These are phyloP conservation scores for Phenganax stokvisi DNA, from an alignment of 92 coral and sea anemone species.

Conservation along the genomic window DNA sequence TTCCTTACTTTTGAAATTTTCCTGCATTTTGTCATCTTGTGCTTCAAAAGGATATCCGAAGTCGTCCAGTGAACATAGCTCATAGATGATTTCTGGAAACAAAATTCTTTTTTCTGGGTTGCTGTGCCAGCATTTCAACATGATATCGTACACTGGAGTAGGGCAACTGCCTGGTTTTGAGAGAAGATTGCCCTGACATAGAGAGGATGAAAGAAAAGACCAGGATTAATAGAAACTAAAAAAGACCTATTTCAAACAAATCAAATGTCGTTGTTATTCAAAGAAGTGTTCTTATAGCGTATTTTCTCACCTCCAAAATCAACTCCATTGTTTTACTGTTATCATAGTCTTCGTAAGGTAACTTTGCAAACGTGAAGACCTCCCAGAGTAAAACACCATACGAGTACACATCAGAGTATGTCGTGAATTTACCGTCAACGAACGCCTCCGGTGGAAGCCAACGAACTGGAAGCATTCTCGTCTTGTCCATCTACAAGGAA, in stretches of 20 bases:
- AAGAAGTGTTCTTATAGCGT: not conserved
- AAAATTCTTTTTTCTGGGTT: slow-evolving; percentile 45
- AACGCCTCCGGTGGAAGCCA: slow-evolving; percentile 99
- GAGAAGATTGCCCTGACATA: slow-evolving; percentile 68
- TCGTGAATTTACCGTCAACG: slow-evolving; percentile 81
- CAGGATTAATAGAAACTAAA: not conserved
- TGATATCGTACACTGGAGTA: slow-evolving; percentile 65
- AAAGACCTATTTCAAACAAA: no score
- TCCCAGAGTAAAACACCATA: slow-evolving; percentile 94
- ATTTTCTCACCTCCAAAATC: slow-evolving; percentile 63
- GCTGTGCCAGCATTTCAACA: slow-evolving; percentile 80
- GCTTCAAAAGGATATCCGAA: slow-evolving; percentile 22
- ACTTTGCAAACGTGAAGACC: slow-evolving; percentile 71
- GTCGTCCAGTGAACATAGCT: slow-evolving; percentile 36
- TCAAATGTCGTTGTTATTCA: no score
- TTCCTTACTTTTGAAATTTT: slow-evolving; percentile 23
- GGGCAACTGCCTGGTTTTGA: slow-evolving; percentile 88
- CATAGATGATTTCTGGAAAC: slow-evolving; percentile 28
- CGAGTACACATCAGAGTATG: slow-evolving; percentile 89
- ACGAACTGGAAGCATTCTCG: slow-evolving; percentile 71
- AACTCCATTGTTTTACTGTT: slow-evolving; percentile 79
- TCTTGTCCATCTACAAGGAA: slow-evolving; percentile 33
- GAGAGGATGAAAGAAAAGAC: not conserved
- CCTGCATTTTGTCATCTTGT: slow-evolving; percentile 9
- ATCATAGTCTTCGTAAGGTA: slow-evolving; percentile 87